phyloP scores from a whole-genome alignment of 2,797 vertebrate genomes.

The Podarcis lilfordi region DNA sequence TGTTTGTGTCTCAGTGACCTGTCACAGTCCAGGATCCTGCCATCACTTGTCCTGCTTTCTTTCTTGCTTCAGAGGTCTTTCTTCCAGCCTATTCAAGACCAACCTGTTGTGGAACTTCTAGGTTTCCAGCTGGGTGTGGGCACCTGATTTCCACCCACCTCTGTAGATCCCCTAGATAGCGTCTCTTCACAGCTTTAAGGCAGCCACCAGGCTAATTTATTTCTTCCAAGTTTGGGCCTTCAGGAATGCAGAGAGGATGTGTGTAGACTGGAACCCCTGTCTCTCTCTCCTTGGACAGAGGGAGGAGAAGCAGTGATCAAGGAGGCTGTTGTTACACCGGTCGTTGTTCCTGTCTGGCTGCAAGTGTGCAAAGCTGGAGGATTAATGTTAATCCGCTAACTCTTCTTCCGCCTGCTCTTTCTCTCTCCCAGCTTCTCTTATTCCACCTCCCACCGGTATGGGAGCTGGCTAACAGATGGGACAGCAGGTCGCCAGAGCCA shows the following conservation, averaged over 20 bases:
- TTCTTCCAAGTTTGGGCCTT: neutral
- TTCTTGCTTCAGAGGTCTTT: neutral
- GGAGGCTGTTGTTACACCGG: rapidly evolving
- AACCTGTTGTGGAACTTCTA: neutral
- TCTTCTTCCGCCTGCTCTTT: constrained; percentile 8
- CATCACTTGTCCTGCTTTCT: neutral
- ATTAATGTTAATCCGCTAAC: constrained; percentile 38
- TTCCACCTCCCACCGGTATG: rapidly evolving
- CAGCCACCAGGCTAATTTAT: constrained; percentile 6
- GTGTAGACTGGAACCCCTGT: neutral
- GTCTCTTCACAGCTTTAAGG: neutral
- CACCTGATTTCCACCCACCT: neutral
- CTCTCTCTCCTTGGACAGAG: neutral
- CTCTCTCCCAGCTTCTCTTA: rapidly evolving
- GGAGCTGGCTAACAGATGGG: neutral
- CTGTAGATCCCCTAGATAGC: neutral
- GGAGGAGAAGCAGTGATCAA: rapidly evolving
- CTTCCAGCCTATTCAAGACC: neutral
- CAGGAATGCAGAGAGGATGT: neutral
- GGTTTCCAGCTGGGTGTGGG: neutral
- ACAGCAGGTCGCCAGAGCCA: neutral
- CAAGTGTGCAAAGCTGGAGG: neutral
- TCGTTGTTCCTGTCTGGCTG: constrained; percentile 29
- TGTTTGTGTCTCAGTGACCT: neutral
- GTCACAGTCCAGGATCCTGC: constrained; percentile 47